Evolutionary conservation across 2,113 vertebrate species (phyloP), one percentile per base, ranked within the genome.

Genomic region (Acrocephalus arundinaceus): DNA sequence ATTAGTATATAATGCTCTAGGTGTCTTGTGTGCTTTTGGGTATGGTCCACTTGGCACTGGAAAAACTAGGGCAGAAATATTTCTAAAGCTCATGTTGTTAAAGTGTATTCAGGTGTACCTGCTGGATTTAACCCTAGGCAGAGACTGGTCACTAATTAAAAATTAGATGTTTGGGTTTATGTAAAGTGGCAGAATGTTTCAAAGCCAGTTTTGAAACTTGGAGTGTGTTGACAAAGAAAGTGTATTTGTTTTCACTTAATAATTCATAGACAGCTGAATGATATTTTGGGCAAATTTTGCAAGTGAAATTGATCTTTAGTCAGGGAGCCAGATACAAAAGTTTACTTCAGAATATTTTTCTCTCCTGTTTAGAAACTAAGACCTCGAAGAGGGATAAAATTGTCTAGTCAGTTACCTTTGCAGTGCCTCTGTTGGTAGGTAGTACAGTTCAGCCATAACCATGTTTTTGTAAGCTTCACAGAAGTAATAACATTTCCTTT

Each of bases 401-500:
- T 54, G 17, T 15, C 21, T 71, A 73, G 35, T 91, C 31, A 16
- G 17, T 48, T 74, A 17, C 43, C 43, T 63, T 79, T 85, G 46
- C 10, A 22, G 15, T 59, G 5, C 39, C 28, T 87, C 57, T 80
- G 43, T 88, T n/a, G 24, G 73, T 73, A 81, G 62, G 62, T 74
- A 77, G 68, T 33, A 72, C 49, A 55, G n/a, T 77, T 96, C 96
- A 93, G 49, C 87, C 59, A 11, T 94, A 95, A 73, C 35, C 73
- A 10, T 67, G 51, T 85, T 96, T 92, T 74, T 93, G 54, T 79
- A 94, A 87, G 72, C 62, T 94, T 96, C 59, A 31, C 48, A 87
- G 71, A 31, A 76, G n/a, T 90, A 94, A 94, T 85, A 96, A 74
- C 57, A 35, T 73, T 75, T 96, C 49, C 61, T 91, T 97, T 94